A percentile compares a stretch with the other conserved stretches of the same genome.
Evolutionary conservation across 2,113 vertebrate species (phyloP).

Genomic region (Phoxinus phoxinus): DNA sequence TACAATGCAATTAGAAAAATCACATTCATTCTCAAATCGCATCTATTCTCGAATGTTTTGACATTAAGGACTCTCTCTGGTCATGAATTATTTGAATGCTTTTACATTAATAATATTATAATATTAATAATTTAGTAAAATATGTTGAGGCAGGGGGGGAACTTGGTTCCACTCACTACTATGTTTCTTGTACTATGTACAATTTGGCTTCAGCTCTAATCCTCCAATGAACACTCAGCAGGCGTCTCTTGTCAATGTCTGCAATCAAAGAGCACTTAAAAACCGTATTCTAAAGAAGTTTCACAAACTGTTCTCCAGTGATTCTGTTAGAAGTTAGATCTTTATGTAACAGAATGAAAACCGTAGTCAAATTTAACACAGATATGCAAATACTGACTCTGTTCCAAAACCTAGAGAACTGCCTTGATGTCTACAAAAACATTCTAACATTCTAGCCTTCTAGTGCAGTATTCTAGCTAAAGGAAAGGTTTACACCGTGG

Average conservation of each 20-base stretch:
- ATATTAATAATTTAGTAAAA: constrained; percentile 17
- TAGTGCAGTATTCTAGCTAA: background rate
- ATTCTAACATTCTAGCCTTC: background rate
- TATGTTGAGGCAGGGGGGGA: background rate
- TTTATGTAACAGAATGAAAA: constrained; percentile 5
- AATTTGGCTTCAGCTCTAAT: constrained; percentile 14
- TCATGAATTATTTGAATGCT: background rate
- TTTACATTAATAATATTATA: background rate
- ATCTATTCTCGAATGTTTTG: background rate
- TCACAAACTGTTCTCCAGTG: background rate
- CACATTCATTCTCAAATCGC: background rate
- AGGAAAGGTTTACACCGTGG: background rate
- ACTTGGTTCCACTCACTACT: background rate
- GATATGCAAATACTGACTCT: background rate
- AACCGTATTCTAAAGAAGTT: background rate
- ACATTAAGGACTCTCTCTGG: background rate
- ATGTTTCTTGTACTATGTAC: no score
- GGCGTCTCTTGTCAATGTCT: constrained; percentile 5
- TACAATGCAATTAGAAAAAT: background rate
- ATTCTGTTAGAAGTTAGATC: constrained; percentile 12
- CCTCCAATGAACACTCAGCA: constrained; percentile 29
- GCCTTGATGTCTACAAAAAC: background rate
- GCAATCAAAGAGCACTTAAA: constrained; percentile 5
- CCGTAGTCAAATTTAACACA: background rate
- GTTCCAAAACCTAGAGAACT: background rate